A percentile compares a stretch with the other conserved stretches of the same genome.
These are phyloP conservation scores for Hydrotaea diabolus DNA, from an alignment of 2,888 invertebrate species.

Conservation along the genomic window DNA sequence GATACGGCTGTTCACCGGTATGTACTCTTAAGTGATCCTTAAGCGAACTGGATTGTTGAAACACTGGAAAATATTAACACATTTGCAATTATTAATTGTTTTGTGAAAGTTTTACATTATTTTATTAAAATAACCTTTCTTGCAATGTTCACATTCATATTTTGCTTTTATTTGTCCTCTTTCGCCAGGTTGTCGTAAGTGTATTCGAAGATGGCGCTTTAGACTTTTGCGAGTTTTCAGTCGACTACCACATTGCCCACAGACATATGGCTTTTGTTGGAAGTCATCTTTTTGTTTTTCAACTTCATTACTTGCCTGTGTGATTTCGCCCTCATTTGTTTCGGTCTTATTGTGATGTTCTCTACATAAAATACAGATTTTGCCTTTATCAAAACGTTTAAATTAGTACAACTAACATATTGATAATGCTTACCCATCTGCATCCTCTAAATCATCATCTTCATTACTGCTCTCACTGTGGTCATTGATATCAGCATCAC, in stretches of 20 bases:
- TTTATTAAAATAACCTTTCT: conserved; percentile 1
- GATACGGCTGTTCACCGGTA: conserved; percentile 82
- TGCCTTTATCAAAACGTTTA: too few relatives aligned
- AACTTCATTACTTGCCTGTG: too few relatives aligned
- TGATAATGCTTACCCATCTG: not conserved
- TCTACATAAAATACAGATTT: too few relatives aligned
- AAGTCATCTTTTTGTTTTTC: not conserved
- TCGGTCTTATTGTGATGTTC: too few relatives aligned
- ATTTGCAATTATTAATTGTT: not conserved
- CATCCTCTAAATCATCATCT: not conserved
- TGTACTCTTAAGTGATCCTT: conserved; percentile 83
- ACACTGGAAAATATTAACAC: conserved; percentile 77
- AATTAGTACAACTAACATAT: too few relatives aligned
- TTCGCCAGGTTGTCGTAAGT: not conserved
- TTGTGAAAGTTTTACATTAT: not conserved
- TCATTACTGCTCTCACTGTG: not conserved
- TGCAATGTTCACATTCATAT: conserved; percentile 25
- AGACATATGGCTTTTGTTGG: conserved; percentile 44
- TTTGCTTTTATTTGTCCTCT: not conserved
- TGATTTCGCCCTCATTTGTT: too few relatives aligned
- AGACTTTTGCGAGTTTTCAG: conserved; percentile 28
- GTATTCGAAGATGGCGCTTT: conserved; percentile 4
- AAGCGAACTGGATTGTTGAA: conserved; percentile 82
- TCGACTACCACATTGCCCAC: conserved; percentile 15
- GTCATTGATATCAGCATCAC: not conserved